Conservation (phyloP, 2,113 vertebrate species). For the Zosterops hypoxanthus region DNA sequence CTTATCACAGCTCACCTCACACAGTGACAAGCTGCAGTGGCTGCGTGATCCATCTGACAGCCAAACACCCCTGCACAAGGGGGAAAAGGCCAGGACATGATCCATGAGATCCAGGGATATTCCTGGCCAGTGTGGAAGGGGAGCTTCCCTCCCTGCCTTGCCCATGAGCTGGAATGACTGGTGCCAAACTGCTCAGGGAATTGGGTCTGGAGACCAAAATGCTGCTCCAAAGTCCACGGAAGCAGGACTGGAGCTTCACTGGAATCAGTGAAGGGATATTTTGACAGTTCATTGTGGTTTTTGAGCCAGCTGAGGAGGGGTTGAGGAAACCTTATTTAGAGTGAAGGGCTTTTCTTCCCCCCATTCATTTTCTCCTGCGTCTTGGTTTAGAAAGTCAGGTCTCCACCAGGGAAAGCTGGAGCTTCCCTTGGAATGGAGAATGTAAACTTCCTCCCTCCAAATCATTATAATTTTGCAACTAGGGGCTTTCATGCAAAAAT, state of each 20-base stretch:
- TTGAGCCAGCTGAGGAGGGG: not conserved
- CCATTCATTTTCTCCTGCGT: not conserved
- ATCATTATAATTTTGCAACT: no score
- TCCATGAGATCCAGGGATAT: not conserved
- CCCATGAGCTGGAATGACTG: not conserved
- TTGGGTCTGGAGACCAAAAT: not conserved
- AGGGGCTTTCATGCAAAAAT: no score
- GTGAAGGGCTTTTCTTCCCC: accelerated
- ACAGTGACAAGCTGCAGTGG: not conserved
- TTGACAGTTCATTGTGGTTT: not conserved
- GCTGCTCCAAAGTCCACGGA: not conserved
- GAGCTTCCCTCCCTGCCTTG: not conserved
- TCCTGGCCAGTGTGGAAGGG: not conserved
- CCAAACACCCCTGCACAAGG: not conserved
- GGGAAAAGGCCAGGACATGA: not conserved
- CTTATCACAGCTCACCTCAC: slow-evolving; percentile 10
- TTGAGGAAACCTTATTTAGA: not conserved
- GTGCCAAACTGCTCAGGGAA: not conserved
- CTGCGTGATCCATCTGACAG: not conserved
- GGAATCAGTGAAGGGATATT: not conserved
- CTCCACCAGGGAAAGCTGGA: no score
- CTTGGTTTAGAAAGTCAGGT: no score
- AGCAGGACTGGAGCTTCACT: accelerated
- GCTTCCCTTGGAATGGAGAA: no score
- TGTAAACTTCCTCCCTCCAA: no score